A percentile compares a stretch with the other conserved stretches of the same genome.
Conservation (phyloP, 2,888 invertebrate genomes). For the Diachrysia chrysitis region DNA sequence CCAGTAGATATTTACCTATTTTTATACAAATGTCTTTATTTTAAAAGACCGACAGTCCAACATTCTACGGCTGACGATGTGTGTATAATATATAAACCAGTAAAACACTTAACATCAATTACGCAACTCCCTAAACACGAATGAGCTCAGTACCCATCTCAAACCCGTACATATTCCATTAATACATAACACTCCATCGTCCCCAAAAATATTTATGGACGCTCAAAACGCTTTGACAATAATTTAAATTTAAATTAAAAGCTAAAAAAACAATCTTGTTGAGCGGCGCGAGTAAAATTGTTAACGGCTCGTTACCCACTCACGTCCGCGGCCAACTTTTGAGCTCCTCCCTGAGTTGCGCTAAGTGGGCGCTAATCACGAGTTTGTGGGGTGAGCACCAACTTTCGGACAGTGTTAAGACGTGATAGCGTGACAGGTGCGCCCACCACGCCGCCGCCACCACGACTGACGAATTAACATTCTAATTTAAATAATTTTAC, state of each 20-base stretch:
- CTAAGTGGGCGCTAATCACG: constrained; percentile 60
- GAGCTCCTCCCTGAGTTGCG: constrained; percentile 51
- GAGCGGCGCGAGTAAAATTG: constrained; percentile 62
- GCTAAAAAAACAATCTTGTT: constrained; percentile 63
- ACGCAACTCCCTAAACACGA: not conserved
- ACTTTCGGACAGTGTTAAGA: constrained; percentile 64
- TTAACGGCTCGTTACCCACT: constrained; percentile 66
- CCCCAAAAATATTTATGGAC: constrained; percentile 40
- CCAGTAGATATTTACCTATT: too few species aligned
- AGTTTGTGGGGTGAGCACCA: constrained; percentile 63
- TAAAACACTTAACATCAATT: not conserved
- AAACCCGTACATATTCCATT: constrained; percentile 14
- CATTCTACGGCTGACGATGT: too few species aligned
- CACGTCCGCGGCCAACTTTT: constrained; percentile 68
- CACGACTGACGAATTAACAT: constrained; percentile 58
- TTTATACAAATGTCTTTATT: too few species aligned
- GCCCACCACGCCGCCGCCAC: constrained; percentile 15
- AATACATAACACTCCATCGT: constrained; percentile 23
- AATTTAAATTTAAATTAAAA: constrained; percentile 58
- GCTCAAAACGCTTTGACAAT: constrained; percentile 35
- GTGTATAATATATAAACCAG: not conserved
- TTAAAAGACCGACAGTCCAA: too few species aligned
- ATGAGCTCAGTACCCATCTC: not conserved
- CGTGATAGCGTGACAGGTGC: constrained; percentile 70
- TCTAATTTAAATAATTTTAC: constrained; percentile 63